A percentile compares a stretch with the other conserved stretches of the same genome.
Evolutionary conservation across 2,113 vertebrate genomes (phyloP).

Genomic region (Cathartes aura): DNA sequence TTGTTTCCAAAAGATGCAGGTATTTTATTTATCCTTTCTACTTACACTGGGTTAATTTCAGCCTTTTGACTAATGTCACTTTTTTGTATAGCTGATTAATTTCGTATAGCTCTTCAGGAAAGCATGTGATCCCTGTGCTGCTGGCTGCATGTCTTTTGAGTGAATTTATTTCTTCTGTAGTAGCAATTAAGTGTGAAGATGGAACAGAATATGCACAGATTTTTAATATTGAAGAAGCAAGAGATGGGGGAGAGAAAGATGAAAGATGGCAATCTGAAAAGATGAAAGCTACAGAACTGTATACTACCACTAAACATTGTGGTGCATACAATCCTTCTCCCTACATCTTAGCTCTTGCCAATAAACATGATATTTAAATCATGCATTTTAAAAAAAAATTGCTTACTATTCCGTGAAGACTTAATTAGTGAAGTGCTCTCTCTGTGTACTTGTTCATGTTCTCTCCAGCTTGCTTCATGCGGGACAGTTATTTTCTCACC

Average conservation of each 20-base stretch:
- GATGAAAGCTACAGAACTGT: not conserved
- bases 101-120: not conserved
- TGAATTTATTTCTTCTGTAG: not conserved
- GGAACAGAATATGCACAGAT: not conserved
- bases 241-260: not conserved
- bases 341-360: not conserved
- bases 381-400: not conserved
- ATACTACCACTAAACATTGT: not conserved
- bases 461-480: not conserved
- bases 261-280: not conserved
- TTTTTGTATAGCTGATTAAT: not conserved
- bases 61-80: not conserved
- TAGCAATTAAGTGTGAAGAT: not conserved
- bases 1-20: not conserved
- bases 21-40: not conserved
- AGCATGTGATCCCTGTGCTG: not conserved
- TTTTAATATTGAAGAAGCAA: not conserved
- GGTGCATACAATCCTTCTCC: not conserved
- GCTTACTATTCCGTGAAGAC: not conserved
- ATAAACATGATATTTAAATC: not conserved
- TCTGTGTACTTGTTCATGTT: not conserved
- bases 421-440: not conserved
- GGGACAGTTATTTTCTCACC: not conserved
- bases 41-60: not conserved
- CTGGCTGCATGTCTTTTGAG: not conserved